These are phyloP conservation scores for Enteromius argenteus DNA, from an alignment of 2,797 vertebrate genomes.

Conservation along the genomic window DNA sequence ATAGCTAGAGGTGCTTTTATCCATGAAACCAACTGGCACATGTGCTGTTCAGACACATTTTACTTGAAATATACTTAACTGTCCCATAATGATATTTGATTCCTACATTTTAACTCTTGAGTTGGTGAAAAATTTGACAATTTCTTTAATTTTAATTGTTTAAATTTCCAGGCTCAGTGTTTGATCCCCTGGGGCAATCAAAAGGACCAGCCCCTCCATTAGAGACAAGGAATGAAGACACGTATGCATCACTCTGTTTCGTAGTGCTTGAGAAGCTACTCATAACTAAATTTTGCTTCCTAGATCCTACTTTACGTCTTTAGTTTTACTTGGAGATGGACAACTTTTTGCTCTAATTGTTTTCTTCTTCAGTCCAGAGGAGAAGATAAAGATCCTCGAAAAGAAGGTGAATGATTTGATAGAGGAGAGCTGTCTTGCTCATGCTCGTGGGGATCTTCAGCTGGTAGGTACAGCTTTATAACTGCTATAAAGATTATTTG, in stretches of 20 bases:
- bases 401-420: conserved; percentile 95
- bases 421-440: conserved; percentile 95
- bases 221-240: conserved; percentile 90
- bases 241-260: conserved; percentile 76
- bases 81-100: background rate
- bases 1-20: conserved; percentile 77
- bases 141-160: conserved; percentile 2
- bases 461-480: conserved; percentile 77
- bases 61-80: background rate
- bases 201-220: conserved; percentile 89
- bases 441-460: conserved; percentile 87
- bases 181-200: conserved; percentile 92
- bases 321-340: background rate
- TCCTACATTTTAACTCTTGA: background rate
- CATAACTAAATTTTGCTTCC: background rate
- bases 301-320: background rate
- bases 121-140: background rate
- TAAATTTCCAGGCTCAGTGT: conserved; percentile 82
- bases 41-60: background rate
- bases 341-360: background rate
- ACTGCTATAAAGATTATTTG: background rate
- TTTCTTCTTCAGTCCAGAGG: conserved; percentile 84
- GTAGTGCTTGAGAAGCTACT: background rate
- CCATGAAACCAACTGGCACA: background rate
- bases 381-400: conserved; percentile 94